Conservation (phyloP, 2,888 invertebrate species). For the Masnerella sp. region DNA sequence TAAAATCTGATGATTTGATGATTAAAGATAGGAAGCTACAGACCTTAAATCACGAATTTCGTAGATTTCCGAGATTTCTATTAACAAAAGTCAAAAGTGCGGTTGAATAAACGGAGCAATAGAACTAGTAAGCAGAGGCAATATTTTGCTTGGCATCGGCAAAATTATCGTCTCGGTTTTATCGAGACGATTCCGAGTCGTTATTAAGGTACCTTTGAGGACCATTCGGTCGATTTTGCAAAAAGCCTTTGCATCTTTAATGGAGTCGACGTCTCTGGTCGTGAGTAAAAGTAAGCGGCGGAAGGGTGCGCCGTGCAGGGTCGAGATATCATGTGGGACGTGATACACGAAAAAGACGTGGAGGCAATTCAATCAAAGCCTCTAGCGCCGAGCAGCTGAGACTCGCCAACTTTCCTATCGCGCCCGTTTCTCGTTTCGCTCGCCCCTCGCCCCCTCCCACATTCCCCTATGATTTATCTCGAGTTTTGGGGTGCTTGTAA, state of each 20-base stretch:
- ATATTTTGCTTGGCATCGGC: conserved; percentile 24
- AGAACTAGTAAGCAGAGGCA: not conserved
- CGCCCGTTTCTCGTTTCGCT: conserved; percentile 46
- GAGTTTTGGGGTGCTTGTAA: conserved; percentile 59
- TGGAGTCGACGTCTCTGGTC: conserved; percentile 57
- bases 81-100: too few relatives aligned
- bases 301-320: conserved; percentile 51
- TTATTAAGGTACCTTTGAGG: conserved; percentile 50
- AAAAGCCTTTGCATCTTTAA: conserved; percentile 59
- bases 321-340: conserved; percentile 58
- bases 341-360: conserved; percentile 64
- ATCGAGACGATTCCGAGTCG: conserved; percentile 33
- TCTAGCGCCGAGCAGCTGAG: conserved; percentile 73
- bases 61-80: too few relatives aligned
- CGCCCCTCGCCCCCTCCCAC: not conserved
- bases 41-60: too few relatives aligned
- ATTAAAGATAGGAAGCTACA: too few relatives aligned
- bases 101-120: too few relatives aligned
- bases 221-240: conserved; percentile 56
- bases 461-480: conserved; percentile 54
- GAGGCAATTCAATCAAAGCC: conserved; percentile 75
- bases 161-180: conserved; percentile 43
- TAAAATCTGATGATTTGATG: too few relatives aligned
- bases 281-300: conserved; percentile 56
- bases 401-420: conserved; percentile 58